These are phyloP conservation scores for Noctua pronuba DNA, from an alignment of 2,888 invertebrate species.

Conservation along the genomic window DNA sequence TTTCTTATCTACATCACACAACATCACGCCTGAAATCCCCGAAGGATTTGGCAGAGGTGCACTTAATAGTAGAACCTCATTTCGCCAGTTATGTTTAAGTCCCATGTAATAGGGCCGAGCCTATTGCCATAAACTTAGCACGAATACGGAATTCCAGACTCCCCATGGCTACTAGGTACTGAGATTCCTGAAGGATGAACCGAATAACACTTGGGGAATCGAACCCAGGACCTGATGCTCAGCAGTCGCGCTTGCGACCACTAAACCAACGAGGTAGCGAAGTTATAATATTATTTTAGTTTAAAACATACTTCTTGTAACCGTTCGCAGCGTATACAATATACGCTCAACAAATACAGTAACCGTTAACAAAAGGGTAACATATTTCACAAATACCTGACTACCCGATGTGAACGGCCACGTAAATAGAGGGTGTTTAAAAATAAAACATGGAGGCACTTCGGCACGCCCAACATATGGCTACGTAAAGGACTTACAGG, in stretches of 20 bases:
- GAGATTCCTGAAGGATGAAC: not conserved
- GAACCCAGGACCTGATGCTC: not conserved
- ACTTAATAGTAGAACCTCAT: too few species aligned
- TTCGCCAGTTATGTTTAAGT: too few species aligned
- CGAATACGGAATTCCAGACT: too few species aligned
- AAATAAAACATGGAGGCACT: constrained; percentile 47
- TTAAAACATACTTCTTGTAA: not conserved
- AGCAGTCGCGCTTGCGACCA: too few species aligned
- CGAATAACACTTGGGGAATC: not conserved
- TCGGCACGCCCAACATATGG: not conserved
- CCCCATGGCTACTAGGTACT: too few species aligned
- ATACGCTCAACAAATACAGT: not conserved
- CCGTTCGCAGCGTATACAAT: not conserved
- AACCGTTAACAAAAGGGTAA: constrained; percentile 5
- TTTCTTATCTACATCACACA: too few species aligned
- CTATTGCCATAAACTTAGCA: too few species aligned
- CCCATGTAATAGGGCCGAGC: too few species aligned
- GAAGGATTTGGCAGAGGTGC: too few species aligned
- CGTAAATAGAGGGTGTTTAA: constrained; percentile 47
- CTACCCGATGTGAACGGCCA: not conserved
- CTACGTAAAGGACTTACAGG: constrained; percentile 9
- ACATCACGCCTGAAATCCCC: too few species aligned
- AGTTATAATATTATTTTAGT: not conserved
- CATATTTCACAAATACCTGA: constrained; percentile 26
- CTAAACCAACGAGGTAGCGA: not conserved